A percentile compares a stretch with the other conserved stretches of the same genome.
These are phyloP conservation scores for Serrognathus titanus DNA, from an alignment of 2,888 invertebrate genomes.

Conservation along the genomic window DNA sequence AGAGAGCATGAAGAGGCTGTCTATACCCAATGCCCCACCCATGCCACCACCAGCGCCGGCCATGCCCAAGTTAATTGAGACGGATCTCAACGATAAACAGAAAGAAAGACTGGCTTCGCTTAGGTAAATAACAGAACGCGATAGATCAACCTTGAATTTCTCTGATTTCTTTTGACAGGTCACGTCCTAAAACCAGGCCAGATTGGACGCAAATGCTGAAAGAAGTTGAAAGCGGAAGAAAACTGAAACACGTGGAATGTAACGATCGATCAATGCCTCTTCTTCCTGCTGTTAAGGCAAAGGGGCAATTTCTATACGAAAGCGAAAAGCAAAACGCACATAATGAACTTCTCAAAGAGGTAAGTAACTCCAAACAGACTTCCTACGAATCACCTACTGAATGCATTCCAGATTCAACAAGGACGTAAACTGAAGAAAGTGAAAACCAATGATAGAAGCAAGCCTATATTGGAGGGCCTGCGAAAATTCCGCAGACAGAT, in stretches of 20 bases:
- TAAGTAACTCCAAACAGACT: slow-evolving; percentile 19
- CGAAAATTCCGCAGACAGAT: slow-evolving; percentile 84
- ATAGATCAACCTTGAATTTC: not conserved
- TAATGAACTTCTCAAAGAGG: slow-evolving; percentile 70
- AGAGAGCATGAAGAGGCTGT: slow-evolving; percentile 41
- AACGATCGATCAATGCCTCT: slow-evolving; percentile 71
- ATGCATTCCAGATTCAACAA: slow-evolving; percentile 61
- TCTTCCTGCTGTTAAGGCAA: slow-evolving; percentile 62
- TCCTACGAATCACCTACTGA: not conserved
- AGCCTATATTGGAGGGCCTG: slow-evolving; percentile 76
- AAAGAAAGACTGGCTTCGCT: slow-evolving; percentile 68
- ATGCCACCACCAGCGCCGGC: slow-evolving; percentile 57
- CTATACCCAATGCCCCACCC: slow-evolving; percentile 38
- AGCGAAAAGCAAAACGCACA: slow-evolving; percentile 79
- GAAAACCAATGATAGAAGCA: slow-evolving; percentile 82
- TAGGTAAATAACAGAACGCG: slow-evolving; percentile 46
- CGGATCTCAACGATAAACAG: slow-evolving; percentile 57
- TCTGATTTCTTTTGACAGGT: slow-evolving; percentile 37
- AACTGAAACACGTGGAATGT: slow-evolving; percentile 77
- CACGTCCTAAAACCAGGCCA: slow-evolving; percentile 75
- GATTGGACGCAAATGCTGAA: slow-evolving; percentile 91
- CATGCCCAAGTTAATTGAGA: slow-evolving; percentile 55
- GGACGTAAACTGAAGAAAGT: slow-evolving; percentile 74
- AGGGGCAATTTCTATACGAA: slow-evolving; percentile 81
- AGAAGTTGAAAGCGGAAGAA: slow-evolving; percentile 79